Evolutionary conservation across 2,113 vertebrate species (phyloP), one percentile per base, ranked within the genome.

Genomic region (Muscicapa adusta): DNA sequence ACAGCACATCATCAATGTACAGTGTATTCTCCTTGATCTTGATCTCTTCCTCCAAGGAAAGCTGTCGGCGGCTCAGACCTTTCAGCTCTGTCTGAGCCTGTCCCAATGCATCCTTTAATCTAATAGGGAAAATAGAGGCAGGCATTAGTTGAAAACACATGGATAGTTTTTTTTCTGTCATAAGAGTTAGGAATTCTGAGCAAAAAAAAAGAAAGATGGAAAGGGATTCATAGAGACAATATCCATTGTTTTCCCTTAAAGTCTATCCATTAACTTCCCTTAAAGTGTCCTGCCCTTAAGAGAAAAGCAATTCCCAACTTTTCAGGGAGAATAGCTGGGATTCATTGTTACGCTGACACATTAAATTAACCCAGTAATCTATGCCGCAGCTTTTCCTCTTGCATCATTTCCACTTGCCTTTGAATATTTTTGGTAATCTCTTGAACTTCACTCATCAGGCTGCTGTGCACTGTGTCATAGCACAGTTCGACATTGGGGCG

Each of bases 1-100:
- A 99, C 68, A 98, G 95, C 82, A 99, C 98, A 81, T 99, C 98
- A 2, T 99, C 99, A 11, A 99, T 98, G 76, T 99, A 99, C 50
- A 99, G 85, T 4, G 98, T 97, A 81, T 97, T 98, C 74, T 98
- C 96, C 83, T 99, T 99, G 40, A 98, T 91, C 51, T 98, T 95
- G 53, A 99, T 98, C 93, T 98, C 98, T 65, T 99, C 98, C 97
- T 99, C 98, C 94, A 99, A 97, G 38, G 97, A 96, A 31, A 99
- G 96, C 93, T 99, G 98, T 33, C 86, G 97, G 48, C 97, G 84
- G 28, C 92, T 88, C 86, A 99, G 97, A 5, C 96, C 96, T 87
- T 97, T 98, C 95, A 99, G 96, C 91, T 98, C 96, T 14, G 56
- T 63, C 63, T 98, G 97, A 2, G 98, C 99, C 72, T 96, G 98